Percentiles rank a stretch among this genome's conserved stretches.
phyloP scores from a whole-genome alignment of 2,888 invertebrate species.

The Cremastinae sp. region DNA sequence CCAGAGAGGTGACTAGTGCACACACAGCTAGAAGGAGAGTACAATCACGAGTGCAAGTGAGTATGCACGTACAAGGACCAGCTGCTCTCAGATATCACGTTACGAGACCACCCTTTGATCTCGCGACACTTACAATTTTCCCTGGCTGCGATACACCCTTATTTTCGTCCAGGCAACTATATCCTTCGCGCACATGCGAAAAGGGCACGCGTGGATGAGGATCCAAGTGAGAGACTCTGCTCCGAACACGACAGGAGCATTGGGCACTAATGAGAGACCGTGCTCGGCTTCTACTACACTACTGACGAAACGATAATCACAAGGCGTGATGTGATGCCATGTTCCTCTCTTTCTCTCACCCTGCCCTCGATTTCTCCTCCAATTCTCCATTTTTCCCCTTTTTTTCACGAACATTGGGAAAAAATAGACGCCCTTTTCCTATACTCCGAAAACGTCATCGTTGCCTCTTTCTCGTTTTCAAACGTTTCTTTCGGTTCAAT shows the following conservation, averaged over 20 bases:
- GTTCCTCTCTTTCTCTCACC: conserved; percentile 42
- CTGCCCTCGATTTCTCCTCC: conserved; percentile 36
- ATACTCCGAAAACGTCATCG: no score
- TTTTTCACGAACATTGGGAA: background rate
- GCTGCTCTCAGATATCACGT: conserved; percentile 77
- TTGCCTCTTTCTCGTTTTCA: no score
- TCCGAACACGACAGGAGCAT: conserved; percentile 53
- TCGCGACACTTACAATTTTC: conserved; percentile 81
- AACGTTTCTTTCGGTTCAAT: no score
- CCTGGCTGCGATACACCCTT: conserved; percentile 74
- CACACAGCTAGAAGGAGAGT: background rate
- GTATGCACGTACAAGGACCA: conserved; percentile 14
- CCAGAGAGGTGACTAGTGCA: background rate
- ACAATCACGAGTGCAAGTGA: background rate
- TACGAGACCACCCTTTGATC: conserved; percentile 79
- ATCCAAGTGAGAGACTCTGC: conserved; percentile 41
- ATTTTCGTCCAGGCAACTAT: conserved; percentile 55
- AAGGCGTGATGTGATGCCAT: conserved; percentile 71
- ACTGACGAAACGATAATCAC: conserved; percentile 73
- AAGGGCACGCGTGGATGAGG: conserved; percentile 25
- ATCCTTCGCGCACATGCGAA: conserved; percentile 21
- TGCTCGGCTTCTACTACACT: conserved; percentile 69
- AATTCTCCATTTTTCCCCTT: background rate
- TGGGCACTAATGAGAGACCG: conserved; percentile 78
- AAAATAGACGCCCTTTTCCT: no score